Evolutionary conservation across 2,888 invertebrate species (phyloP).

Genomic region (Byasa hedistus): DNA sequence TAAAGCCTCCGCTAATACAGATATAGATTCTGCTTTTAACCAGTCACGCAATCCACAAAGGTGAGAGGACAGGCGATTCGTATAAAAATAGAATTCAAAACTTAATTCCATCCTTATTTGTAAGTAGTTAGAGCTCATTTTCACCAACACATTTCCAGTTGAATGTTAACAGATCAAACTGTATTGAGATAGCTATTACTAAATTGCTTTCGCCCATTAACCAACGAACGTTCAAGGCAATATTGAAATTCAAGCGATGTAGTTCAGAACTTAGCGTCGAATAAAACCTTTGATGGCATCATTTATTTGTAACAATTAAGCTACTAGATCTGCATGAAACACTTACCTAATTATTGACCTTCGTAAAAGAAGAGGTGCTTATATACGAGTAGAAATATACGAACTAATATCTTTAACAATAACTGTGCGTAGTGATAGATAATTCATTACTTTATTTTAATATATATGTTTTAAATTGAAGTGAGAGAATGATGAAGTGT

Average conservation of each 20-base stretch:
- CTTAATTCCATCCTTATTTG: background rate
- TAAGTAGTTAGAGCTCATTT: background rate
- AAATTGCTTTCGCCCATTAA: slow-evolving; percentile 1
- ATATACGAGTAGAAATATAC: too few relatives aligned
- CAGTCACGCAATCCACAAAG: background rate
- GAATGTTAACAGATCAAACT: background rate
- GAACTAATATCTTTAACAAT: too few relatives aligned
- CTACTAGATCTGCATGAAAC: too few relatives aligned
- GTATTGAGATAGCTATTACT: background rate
- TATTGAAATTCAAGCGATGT: background rate
- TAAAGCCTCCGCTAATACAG: background rate
- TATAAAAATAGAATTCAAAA: background rate
- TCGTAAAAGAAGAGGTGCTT: too few relatives aligned
- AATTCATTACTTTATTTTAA: too few relatives aligned
- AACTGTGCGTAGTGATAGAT: too few relatives aligned
- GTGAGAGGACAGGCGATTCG: background rate
- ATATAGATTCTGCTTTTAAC: background rate
- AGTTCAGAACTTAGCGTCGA: too few relatives aligned
- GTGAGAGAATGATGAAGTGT: too few relatives aligned
- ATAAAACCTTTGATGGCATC: too few relatives aligned
- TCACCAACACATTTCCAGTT: background rate
- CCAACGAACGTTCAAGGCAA: background rate
- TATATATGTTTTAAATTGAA: too few relatives aligned
- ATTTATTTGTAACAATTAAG: too few relatives aligned
- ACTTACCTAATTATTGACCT: too few relatives aligned